Percentiles rank a stretch among this genome's conserved stretches.
Conservation (phyloP, 2,797 vertebrate genomes). For the Protonibea diacanthus region DNA sequence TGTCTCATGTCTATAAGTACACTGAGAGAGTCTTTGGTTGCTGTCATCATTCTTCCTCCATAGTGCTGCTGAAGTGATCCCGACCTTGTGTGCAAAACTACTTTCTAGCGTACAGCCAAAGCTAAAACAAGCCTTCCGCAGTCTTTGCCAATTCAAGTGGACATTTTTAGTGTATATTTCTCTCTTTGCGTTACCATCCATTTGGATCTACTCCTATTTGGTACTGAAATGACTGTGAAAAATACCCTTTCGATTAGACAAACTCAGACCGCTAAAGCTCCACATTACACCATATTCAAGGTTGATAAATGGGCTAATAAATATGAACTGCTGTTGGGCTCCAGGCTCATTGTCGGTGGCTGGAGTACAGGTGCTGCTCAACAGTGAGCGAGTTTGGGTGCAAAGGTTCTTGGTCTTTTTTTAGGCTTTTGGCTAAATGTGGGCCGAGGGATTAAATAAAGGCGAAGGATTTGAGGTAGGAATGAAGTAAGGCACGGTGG, state of each 20-base stretch:
- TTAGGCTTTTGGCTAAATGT: conserved; percentile 50
- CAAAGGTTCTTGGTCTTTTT: conserved; percentile 44
- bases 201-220: background rate
- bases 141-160: background rate
- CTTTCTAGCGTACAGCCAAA: background rate
- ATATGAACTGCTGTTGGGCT: background rate
- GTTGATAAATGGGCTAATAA: background rate
- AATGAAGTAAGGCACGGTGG: conserved; percentile 30
- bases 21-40: background rate
- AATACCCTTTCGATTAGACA: background rate
- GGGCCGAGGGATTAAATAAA: conserved; percentile 39
- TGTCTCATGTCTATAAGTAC: background rate
- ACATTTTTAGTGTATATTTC: background rate
- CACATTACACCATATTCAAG: conserved; percentile 6
- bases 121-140: conserved; percentile 1
- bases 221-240: conserved; percentile 8
- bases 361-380: conserved; percentile 17
- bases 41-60: background rate
- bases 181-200: background rate
- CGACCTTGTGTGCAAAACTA: background rate
- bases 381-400: conserved; percentile 9
- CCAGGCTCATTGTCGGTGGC: background rate
- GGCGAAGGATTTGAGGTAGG: conserved; percentile 37
- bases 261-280: background rate
- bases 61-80: background rate